These are phyloP conservation scores for Argentina silus DNA, from an alignment of 2,797 vertebrate species.

Conservation along the genomic window DNA sequence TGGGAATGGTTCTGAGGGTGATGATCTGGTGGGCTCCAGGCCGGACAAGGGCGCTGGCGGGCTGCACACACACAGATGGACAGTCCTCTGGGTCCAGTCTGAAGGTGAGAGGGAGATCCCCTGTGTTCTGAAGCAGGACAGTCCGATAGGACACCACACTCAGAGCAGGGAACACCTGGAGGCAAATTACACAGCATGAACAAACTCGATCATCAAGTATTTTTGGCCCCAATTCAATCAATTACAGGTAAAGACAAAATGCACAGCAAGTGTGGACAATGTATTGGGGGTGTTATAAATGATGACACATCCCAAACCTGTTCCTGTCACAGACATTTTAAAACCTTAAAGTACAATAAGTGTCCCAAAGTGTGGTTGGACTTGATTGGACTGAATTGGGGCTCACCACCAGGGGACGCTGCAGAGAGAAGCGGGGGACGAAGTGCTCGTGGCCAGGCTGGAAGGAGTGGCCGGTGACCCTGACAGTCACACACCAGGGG, in stretches of 20 bases:
- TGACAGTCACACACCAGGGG: conserved; percentile 87
- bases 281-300: too few relatives aligned
- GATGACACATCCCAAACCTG: too few relatives aligned
- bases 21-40: conserved; percentile 86
- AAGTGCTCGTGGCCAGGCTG: conserved; percentile 75
- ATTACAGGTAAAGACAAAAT: too few relatives aligned
- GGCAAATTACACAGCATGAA: conserved; percentile 1
- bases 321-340: too few relatives aligned
- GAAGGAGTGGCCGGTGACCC: conserved; percentile 84
- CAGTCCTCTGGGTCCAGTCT: conserved; percentile 66
- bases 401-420: conserved; percentile 80
- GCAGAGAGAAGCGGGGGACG: conserved; percentile 78
- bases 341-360: too few relatives aligned
- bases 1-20: conserved; percentile 78
- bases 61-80: conserved; percentile 75
- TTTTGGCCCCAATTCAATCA: too few relatives aligned
- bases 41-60: conserved; percentile 78
- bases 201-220: too few relatives aligned
- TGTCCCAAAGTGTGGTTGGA: too few relatives aligned
- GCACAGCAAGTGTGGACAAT: too few relatives aligned
- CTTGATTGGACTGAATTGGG: neutral
- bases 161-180: conserved; percentile 85
- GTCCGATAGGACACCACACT: conserved; percentile 74
- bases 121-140: conserved; percentile 82
- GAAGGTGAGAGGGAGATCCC: conserved; percentile 83